These are phyloP conservation scores for Plusia festucae DNA, from an alignment of 2,888 invertebrate species.

Conservation along the genomic window DNA sequence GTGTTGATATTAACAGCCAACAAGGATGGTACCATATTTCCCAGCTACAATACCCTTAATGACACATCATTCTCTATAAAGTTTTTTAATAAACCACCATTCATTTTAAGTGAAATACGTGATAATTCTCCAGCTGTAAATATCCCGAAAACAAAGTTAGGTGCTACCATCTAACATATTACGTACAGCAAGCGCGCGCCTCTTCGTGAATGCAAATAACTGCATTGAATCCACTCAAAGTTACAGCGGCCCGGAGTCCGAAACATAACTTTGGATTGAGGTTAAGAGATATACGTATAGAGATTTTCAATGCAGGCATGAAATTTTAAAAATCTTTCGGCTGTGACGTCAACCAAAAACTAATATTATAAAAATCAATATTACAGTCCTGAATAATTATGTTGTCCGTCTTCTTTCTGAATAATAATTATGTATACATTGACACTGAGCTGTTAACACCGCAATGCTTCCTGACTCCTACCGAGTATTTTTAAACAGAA, in stretches of 20 bases:
- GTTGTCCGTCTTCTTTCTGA: no score
- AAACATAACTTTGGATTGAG: constrained; percentile 37
- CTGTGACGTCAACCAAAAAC: no score
- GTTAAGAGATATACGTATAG: not conserved
- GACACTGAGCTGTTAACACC: no score
- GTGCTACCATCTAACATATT: not conserved
- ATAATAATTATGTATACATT: no score
- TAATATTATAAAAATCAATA: no score
- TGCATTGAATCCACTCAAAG: constrained; percentile 13
- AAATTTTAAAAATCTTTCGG: no score
- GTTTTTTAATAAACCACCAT: not conserved
- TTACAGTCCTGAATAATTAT: no score
- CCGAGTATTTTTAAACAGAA: no score
- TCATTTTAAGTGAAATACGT: not conserved
- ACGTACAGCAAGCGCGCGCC: constrained; percentile 1
- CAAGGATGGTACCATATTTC: not conserved
- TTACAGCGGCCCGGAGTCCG: constrained; percentile 5
- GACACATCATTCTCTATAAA: not conserved
- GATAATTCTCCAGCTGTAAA: not conserved
- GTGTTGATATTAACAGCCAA: not conserved
- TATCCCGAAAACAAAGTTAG: not conserved
- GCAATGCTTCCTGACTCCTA: no score
- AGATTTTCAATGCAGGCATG: not conserved
- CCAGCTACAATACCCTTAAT: not conserved
- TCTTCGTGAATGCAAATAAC: constrained; percentile 40